A percentile compares a stretch with the other conserved stretches of the same genome.
These are phyloP conservation scores for Microctenopoma stevenorrisi DNA, from an alignment of 2,797 vertebrate genomes.

Conservation along the genomic window DNA sequence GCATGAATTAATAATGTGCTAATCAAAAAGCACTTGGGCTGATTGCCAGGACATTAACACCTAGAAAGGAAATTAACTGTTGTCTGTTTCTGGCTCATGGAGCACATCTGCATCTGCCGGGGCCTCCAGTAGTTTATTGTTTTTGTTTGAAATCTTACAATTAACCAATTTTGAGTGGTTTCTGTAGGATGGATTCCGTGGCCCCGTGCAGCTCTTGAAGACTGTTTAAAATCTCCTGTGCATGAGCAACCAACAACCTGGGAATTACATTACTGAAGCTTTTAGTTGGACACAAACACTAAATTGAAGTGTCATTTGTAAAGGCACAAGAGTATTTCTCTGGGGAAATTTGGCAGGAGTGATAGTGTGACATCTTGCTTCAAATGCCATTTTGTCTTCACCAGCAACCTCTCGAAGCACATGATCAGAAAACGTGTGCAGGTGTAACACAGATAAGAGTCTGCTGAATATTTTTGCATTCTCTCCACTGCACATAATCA, in stretches of 20 bases:
- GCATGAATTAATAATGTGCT: constrained; percentile 84
- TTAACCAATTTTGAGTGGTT: constrained; percentile 34
- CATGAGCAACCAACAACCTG: constrained; percentile 21
- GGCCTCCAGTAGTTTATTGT: constrained; percentile 40
- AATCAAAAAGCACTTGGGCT: constrained; percentile 81
- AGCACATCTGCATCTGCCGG: constrained; percentile 55
- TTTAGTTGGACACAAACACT: constrained; percentile 10
- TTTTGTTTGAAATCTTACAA: constrained; percentile 46
- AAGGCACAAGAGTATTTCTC: constrained; percentile 56
- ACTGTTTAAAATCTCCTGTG: constrained; percentile 13
- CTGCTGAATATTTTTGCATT: neutral
- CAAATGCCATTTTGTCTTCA: constrained; percentile 47
- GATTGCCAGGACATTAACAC: constrained; percentile 74
- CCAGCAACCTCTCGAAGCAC: constrained; percentile 35
- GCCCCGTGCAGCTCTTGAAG: neutral
- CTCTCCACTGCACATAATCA: constrained; percentile 5
- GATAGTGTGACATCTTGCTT: constrained; percentile 43
- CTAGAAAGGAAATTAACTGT: constrained; percentile 55
- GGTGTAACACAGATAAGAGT: constrained; percentile 7
- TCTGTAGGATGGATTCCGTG: constrained; percentile 16
- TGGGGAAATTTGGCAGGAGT: constrained; percentile 61
- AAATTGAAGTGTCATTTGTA: constrained; percentile 63
- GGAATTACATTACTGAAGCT: constrained; percentile 26
- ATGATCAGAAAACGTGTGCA: constrained; percentile 34
- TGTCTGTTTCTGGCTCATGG: constrained; percentile 52